Evolutionary conservation across 2,888 invertebrate species (phyloP), one percentile per base, ranked within the genome.

Genomic region (Sepioteuthis lessoniana): DNA sequence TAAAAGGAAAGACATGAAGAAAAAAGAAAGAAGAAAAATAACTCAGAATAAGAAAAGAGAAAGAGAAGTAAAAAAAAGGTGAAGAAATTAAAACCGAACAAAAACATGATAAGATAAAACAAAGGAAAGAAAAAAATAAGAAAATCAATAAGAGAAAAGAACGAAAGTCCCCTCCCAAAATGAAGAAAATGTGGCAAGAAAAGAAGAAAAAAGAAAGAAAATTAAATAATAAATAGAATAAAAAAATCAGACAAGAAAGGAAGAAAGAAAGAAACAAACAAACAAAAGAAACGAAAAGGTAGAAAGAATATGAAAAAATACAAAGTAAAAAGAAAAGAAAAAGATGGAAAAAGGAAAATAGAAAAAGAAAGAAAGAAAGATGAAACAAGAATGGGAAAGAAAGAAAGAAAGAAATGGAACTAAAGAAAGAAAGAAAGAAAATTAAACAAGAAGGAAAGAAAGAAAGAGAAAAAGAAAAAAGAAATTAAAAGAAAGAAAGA

Each of bases 41-140:
- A 31, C 5, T n/a, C 1, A 76, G 0, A n/a, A n/a, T n/a, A 16
- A 76, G 0, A 10, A 76, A 16, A 10, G 16, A 35, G n/a, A 35
- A 35, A 10, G 10, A 2, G 19, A n/a, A 76, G 2, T 2, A 76
- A 76, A 10, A 16, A n/a, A 13, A 10, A n/a, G 13, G 25, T 1
- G n/a, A n/a, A n/a, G 3, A n/a, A n/a, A 76, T 0, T 3, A n/a
- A n/a, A 2, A n/a, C 0, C 3, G n/a, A 76, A 25, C 13, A 19
- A 50, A 19, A 50, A 16, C 7, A 19, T 19, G 19, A 50, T 16
- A 50, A 19, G 19, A 19, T 19, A 19, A 50, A 19, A 50, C 2
- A 50, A 50, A 50, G 19, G 19, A 19, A 50, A 50, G 19, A 19
- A 50, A 19, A 50, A 7, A 50, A 19, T 2, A 10, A 50, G 19